These are phyloP conservation scores for Lacanobia oleracea DNA, from an alignment of 2,888 invertebrate genomes.

Conservation along the genomic window DNA sequence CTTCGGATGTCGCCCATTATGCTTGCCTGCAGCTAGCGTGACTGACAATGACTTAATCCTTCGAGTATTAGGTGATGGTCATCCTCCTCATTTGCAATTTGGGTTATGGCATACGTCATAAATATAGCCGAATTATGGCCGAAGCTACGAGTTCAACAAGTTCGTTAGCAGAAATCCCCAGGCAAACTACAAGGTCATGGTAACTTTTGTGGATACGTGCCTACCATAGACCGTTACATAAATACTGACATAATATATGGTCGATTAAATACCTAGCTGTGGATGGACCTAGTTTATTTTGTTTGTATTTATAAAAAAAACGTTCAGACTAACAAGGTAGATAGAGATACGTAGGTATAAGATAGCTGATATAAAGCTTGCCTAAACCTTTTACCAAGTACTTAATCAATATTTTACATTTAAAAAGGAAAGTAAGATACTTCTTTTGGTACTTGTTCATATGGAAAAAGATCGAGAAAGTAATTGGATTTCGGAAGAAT, in stretches of 20 bases:
- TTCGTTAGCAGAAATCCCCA: constrained; percentile 9
- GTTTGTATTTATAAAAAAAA: neutral
- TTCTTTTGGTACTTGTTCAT: constrained; percentile 9
- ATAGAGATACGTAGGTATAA: neutral
- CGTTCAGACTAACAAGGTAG: neutral
- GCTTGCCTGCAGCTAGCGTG: constrained; percentile 52
- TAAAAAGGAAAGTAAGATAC: neutral
- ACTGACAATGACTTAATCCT: constrained; percentile 63
- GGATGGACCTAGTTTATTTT: neutral
- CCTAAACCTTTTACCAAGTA: neutral
- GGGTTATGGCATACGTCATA: constrained; percentile 41
- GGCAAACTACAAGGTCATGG: neutral
- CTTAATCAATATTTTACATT: constrained; percentile 5
- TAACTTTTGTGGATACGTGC: neutral
- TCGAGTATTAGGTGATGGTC: constrained; percentile 68
- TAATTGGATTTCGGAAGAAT: constrained; percentile 60
- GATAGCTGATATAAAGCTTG: neutral
- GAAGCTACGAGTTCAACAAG: constrained; percentile 2
- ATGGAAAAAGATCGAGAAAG: constrained; percentile 54
- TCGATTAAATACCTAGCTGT: too few relatives aligned
- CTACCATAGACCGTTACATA: neutral
- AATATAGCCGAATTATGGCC: constrained; percentile 23
- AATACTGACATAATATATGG: neutral
- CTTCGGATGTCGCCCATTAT: constrained; percentile 66
- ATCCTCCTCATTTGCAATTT: constrained; percentile 65